Percentiles rank a stretch among this genome's conserved stretches.
Evolutionary conservation across 2,113 vertebrate genomes (phyloP).

Genomic region (Candoia aspera): DNA sequence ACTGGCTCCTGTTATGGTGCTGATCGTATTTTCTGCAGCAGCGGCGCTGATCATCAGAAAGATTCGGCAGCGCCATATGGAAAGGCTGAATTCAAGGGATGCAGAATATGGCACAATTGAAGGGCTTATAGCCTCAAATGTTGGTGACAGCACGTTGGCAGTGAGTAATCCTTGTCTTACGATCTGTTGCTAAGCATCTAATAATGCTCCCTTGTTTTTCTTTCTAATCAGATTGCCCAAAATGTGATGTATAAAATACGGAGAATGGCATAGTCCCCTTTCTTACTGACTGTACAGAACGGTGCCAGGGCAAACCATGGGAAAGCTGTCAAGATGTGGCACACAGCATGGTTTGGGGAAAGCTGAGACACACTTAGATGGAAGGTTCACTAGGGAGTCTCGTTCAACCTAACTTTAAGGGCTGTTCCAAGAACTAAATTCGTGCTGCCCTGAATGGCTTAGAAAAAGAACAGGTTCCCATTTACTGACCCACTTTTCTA

Average conservation of each 20-base stretch:
- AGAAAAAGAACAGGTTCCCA: background rate
- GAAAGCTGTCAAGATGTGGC: background rate
- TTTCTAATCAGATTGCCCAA: background rate
- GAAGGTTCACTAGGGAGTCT: background rate
- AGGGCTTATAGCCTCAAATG: conserved; percentile 95
- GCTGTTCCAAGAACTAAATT: background rate
- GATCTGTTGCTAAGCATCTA: background rate
- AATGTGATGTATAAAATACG: background rate
- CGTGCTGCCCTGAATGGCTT: background rate
- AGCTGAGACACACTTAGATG: no score
- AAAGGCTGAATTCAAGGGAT: conserved; percentile 88
- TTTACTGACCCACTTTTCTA: background rate
- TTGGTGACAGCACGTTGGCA: conserved; percentile 95
- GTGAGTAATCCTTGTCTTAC: conserved; percentile 75
- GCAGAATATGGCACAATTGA: conserved; percentile 96
- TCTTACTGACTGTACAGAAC: background rate
- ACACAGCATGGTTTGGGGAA: background rate
- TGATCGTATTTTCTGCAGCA: conserved; percentile 83
- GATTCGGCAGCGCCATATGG: conserved; percentile 89
- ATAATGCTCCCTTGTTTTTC: background rate
- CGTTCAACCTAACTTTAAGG: background rate
- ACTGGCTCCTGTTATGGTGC: conserved; percentile 82
- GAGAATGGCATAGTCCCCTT: background rate
- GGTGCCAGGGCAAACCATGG: background rate
- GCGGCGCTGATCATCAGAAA: conserved; percentile 86